Conservation (phyloP, 2,797 vertebrate species). For the Philypnodon macrostomus region DNA sequence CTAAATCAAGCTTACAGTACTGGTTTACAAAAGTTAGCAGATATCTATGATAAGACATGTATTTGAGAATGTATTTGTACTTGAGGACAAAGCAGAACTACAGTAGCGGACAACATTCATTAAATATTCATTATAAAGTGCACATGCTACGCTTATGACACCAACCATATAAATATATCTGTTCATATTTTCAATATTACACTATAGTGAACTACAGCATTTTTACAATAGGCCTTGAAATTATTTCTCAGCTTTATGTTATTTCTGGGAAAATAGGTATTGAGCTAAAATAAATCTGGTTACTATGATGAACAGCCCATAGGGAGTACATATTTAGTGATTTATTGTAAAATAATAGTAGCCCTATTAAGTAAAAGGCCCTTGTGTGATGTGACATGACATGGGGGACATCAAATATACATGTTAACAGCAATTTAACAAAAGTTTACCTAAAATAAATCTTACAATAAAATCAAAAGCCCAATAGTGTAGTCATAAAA, state of each 20-base stretch:
- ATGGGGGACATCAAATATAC: not conserved
- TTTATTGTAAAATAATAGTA: slow-evolving; percentile 26
- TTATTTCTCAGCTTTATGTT: not conserved
- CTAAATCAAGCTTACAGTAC: slow-evolving; percentile 30
- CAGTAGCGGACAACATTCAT: slow-evolving; percentile 37
- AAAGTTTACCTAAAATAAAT: no score
- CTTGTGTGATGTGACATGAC: slow-evolving; percentile 7
- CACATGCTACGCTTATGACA: slow-evolving; percentile 57
- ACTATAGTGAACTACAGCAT: slow-evolving; percentile 4
- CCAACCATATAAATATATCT: slow-evolving; percentile 25
- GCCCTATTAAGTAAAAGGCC: slow-evolving; percentile 17
- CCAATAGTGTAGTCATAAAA: slow-evolving; percentile 1
- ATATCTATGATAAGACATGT: slow-evolving; percentile 64
- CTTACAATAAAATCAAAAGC: no score
- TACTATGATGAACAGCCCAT: slow-evolving; percentile 11
- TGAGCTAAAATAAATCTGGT: slow-evolving; percentile 4
- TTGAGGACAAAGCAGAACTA: slow-evolving; percentile 37
- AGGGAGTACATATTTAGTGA: slow-evolving; percentile 25
- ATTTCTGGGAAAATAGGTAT: no score
- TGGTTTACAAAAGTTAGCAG: slow-evolving; percentile 17
- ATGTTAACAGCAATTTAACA: not conserved
- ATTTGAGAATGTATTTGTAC: slow-evolving; percentile 41
- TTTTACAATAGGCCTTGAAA: not conserved
- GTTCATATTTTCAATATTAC: slow-evolving; percentile 26
- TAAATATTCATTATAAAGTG: slow-evolving; percentile 72